These are phyloP conservation scores for Eulithis testata DNA, from an alignment of 2,888 invertebrate genomes.

Conservation along the genomic window DNA sequence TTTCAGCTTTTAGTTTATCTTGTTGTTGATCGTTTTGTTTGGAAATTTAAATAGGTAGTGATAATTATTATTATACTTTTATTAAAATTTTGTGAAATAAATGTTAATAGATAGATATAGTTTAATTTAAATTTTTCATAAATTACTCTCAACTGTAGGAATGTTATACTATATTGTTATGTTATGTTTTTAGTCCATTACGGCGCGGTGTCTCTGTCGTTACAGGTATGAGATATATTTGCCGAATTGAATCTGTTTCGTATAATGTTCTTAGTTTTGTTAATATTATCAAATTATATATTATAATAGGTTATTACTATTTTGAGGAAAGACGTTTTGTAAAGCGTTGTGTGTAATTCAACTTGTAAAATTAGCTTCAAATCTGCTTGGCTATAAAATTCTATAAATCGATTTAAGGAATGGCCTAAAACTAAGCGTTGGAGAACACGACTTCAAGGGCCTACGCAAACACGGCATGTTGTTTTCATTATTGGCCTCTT, in stretches of 20 bases:
- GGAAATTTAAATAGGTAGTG: too few relatives aligned
- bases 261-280: constrained; percentile 4
- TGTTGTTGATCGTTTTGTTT: neutral
- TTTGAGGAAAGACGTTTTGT: constrained; percentile 20
- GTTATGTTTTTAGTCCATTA: too few relatives aligned
- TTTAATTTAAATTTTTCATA: neutral
- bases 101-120: neutral
- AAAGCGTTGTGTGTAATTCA: constrained; percentile 20
- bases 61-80: neutral
- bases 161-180: too few relatives aligned
- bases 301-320: constrained; percentile 17
- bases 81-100: neutral
- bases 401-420: constrained; percentile 39
- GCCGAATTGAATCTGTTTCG: neutral
- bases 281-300: constrained; percentile 15
- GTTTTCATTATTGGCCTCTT: constrained; percentile 45
- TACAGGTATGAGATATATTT: neutral
- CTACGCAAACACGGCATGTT: constrained; percentile 49
- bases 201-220: neutral
- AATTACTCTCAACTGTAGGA: too few relatives aligned
- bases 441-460: constrained; percentile 53
- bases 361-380: constrained; percentile 33
- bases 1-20: neutral
- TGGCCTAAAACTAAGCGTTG: constrained; percentile 57
- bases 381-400: constrained; percentile 39